Percentiles rank a stretch among this genome's conserved stretches.
Evolutionary conservation across 2,888 invertebrate species (phyloP).

Genomic region (Gibbula magus): DNA sequence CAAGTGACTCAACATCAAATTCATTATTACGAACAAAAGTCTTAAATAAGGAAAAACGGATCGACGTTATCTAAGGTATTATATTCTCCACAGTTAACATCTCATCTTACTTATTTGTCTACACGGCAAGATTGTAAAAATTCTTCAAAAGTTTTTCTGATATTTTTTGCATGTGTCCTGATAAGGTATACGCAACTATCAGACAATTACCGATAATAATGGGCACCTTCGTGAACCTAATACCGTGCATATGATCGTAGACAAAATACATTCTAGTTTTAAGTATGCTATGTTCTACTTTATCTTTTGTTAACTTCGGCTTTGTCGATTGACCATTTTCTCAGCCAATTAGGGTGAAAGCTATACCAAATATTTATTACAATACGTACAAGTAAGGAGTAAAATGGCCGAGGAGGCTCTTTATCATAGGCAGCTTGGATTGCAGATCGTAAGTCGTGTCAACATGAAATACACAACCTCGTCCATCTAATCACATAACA

Average conservation of each 20-base stretch:
- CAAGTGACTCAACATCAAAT: neutral
- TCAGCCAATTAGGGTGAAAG: slow-evolving; percentile 11
- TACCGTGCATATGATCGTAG: neutral
- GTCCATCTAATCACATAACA: slow-evolving; percentile 18
- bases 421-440: neutral
- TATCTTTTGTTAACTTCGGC: neutral
- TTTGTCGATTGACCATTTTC: slow-evolving; percentile 14
- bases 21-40: neutral
- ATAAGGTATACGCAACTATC: neutral
- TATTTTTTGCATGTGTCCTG: neutral
- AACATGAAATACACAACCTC: slow-evolving; percentile 2
- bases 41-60: no score
- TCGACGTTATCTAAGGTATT: neutral
- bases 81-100: slow-evolving; percentile 6
- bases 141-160: neutral
- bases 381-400: neutral
- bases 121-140: slow-evolving; percentile 12
- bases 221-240: neutral
- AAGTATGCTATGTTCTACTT: neutral
- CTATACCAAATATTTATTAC: slow-evolving; percentile 21
- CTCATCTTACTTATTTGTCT: slow-evolving; percentile 15
- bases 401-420: neutral
- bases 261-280: slow-evolving; percentile 9
- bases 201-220: slow-evolving; percentile 13
- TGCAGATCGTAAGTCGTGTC: neutral